These are phyloP conservation scores for Otus scops DNA, from an alignment of 2,797 vertebrate genomes.

Conservation along the genomic window DNA sequence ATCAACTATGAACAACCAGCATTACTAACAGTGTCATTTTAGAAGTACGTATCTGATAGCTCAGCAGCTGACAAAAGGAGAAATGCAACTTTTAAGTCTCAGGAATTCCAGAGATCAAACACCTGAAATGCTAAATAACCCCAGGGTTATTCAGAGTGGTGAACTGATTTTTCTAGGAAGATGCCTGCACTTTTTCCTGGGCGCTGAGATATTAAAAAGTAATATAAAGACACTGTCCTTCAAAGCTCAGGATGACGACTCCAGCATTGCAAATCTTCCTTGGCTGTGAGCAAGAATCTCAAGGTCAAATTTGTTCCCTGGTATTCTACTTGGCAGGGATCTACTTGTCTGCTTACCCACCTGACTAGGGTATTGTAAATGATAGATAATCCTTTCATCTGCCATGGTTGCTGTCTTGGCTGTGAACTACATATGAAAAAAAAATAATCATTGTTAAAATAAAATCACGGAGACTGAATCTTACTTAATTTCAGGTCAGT, in stretches of 20 bases:
- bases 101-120: background rate
- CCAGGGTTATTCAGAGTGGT: background rate
- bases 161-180: background rate
- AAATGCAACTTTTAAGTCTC: background rate
- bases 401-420: background rate
- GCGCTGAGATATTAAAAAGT: background rate
- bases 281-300: constrained; percentile 33
- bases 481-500: background rate
- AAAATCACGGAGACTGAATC: background rate
- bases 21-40: background rate
- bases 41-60: background rate
- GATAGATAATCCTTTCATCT: constrained; percentile 57
- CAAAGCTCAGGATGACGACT: background rate
- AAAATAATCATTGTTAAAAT: background rate
- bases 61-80: background rate
- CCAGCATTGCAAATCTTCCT: constrained; percentile 15
- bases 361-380: constrained; percentile 28
- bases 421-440: background rate
- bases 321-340: constrained; percentile 58
- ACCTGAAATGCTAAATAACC: background rate
- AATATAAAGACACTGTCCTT: background rate
- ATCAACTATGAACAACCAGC: background rate
- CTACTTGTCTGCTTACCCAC: constrained; percentile 38
- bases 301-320: constrained; percentile 53
- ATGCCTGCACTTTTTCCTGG: background rate